Base-by-base conservation (phyloP, 2,113 vertebrate species). In the Neodontobutis hainanensis region DNA sequence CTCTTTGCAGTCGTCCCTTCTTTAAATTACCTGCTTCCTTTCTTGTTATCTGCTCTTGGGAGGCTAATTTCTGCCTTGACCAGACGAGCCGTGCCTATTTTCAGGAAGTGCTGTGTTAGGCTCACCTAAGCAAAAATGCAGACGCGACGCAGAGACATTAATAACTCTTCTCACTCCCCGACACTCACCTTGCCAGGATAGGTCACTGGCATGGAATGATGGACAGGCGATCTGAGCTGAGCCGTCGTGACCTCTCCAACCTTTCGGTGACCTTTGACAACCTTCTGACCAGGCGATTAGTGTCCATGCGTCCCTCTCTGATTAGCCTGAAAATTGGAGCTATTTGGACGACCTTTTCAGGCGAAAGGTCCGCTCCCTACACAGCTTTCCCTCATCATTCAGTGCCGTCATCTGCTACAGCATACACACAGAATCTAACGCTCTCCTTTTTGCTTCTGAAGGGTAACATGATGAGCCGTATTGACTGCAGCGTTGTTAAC, bases 381-480 rank as follows among this genome's bases (percentile, higher is more conserved):
- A 60, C 66, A 35, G 65, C 77, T 78, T 71, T 67, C 61, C 38
- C 56, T 77, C 73, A 57, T 71, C 69, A 55, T 67, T 32, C 73
- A 52, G 80, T 63, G 8, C 55, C 73, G 77, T 83, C 55, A 68
- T 70, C 77, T 77, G 69, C 71, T 75, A 75, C 65, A 65, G 15
- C 58, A 34, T 65, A 47, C 55, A 19, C 45, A 48, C 45, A 46
- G 38, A 74, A 45, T 43, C 51, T 11, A 40, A 45, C 65, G 42
- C 64, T 73, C 79, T 57, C 27, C 68, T 81, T 87, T 90, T 78
- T 85, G 85, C 84, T 67, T 87, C 82, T 86, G 84, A 85, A 83
- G 84, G 83, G 86, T 84, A 88, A 88, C 81, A 86, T 61, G 81
- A 89, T 86, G 83, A 89, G 78, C 62, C 78, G 76, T 77, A 88